Conservation (phyloP, 2,797 vertebrate species). For the Sebastes variabilis region DNA sequence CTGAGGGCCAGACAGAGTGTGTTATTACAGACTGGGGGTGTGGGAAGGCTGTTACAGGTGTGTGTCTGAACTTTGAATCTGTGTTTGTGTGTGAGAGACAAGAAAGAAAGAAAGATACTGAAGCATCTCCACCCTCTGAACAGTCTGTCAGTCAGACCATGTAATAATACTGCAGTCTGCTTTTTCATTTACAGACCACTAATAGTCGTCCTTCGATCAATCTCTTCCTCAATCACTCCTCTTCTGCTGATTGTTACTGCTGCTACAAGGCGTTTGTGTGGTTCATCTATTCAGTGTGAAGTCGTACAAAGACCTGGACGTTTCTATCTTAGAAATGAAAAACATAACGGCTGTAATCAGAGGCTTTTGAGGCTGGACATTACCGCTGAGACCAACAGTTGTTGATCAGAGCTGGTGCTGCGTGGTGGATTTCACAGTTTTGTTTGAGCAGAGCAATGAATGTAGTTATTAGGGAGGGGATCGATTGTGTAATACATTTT, state of each 20-base stretch:
- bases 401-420: neutral
- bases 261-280: neutral
- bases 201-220: constrained; percentile 22
- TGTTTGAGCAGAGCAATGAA: neutral
- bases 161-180: constrained; percentile 4
- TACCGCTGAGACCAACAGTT: too few species aligned
- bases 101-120: constrained; percentile 23
- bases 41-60: constrained; percentile 50
- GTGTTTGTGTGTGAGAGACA: neutral
- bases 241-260: constrained; percentile 10
- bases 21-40: constrained; percentile 63
- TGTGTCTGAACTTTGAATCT: constrained; percentile 11
- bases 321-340: neutral
- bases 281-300: neutral
- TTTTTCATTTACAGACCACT: constrained; percentile 18
- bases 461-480: too few species aligned
- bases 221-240: constrained; percentile 6
- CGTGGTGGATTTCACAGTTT: neutral
- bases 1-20: constrained; percentile 64
- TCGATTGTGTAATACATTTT: too few species aligned
- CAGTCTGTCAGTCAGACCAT: constrained; percentile 38
- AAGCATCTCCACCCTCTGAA: neutral
- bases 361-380: neutral
- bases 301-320: neutral
- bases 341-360: neutral